phyloP scores from a whole-genome alignment of 2,797 vertebrate genomes.

The Chelmon rostratus region DNA sequence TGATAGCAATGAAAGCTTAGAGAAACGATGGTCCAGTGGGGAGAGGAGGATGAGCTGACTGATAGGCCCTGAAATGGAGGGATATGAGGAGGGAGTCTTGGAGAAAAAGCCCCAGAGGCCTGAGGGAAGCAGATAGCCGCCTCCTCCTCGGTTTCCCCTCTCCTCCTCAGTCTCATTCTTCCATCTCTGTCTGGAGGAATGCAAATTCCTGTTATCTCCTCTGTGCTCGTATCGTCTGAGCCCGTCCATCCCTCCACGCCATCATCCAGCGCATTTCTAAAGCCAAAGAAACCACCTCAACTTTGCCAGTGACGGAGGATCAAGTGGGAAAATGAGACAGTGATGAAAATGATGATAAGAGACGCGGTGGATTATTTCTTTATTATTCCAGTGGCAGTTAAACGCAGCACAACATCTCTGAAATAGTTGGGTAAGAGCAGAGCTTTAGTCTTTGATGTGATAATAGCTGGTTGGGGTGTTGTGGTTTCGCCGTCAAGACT shows the following conservation, averaged over 20 bases:
- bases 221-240: slow-evolving; percentile 8
- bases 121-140: slow-evolving; percentile 73
- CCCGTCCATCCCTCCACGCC: slow-evolving; percentile 29
- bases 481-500: slow-evolving; percentile 74
- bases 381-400: slow-evolving; percentile 61
- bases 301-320: slow-evolving; percentile 30
- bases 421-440: slow-evolving; percentile 66
- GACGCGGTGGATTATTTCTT: slow-evolving; percentile 53
- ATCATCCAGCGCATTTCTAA: slow-evolving; percentile 8
- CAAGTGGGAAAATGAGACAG: slow-evolving; percentile 39
- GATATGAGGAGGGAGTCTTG: slow-evolving; percentile 36
- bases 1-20: slow-evolving; percentile 33
- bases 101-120: slow-evolving; percentile 69
- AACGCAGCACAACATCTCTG: slow-evolving; percentile 61
- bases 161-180: slow-evolving; percentile 47
- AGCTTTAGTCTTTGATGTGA: slow-evolving; percentile 77
- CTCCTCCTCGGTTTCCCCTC: slow-evolving; percentile 30
- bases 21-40: slow-evolving; percentile 10
- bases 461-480: slow-evolving; percentile 77
- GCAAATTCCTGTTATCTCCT: slow-evolving; percentile 70
- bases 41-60: slow-evolving; percentile 45
- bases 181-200: slow-evolving; percentile 70
- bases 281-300: slow-evolving; percentile 26
- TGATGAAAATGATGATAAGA: slow-evolving; percentile 60
- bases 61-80: slow-evolving; percentile 47